phyloP scores from a whole-genome alignment of 1,140 invertebrate genomes.

The Drosophila melanica region DNA sequence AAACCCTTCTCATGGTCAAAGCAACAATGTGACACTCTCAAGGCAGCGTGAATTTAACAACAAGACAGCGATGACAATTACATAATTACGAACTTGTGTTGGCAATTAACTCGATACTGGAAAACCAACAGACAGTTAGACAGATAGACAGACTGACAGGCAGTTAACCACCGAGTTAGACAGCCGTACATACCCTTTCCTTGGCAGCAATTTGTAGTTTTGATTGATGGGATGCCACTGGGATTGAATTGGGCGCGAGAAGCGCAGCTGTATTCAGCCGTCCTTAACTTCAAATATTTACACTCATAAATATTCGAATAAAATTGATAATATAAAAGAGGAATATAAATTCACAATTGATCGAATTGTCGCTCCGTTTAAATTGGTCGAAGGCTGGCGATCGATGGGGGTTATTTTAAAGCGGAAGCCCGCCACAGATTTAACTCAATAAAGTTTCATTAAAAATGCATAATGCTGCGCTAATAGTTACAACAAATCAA shows the following conservation, averaged over 20 bases:
- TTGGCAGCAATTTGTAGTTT: slow-evolving; percentile 49
- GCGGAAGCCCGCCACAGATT: slow-evolving; percentile 62
- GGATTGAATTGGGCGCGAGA: slow-evolving; percentile 42
- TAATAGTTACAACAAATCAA: slow-evolving; percentile 74
- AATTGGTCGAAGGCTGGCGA: slow-evolving; percentile 1
- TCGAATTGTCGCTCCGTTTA: slow-evolving; percentile 44
- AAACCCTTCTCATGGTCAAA: slow-evolving; percentile 52
- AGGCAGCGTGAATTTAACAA: slow-evolving; percentile 41
- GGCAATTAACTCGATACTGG: slow-evolving; percentile 66
- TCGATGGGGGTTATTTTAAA: slow-evolving; percentile 40
- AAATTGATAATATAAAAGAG: slow-evolving; percentile 28
- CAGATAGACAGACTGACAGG: slow-evolving; percentile 11
- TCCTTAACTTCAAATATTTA: slow-evolving; percentile 73
- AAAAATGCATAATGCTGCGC: slow-evolving; percentile 63
- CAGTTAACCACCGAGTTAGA: slow-evolving; percentile 10
- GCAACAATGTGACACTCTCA: slow-evolving; percentile 22
- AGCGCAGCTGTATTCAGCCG: slow-evolving; percentile 10
- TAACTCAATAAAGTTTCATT: slow-evolving; percentile 70
- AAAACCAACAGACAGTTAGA: not conserved
- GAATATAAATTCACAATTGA: slow-evolving; percentile 53
- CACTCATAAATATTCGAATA: slow-evolving; percentile 62
- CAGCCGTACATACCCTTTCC: slow-evolving; percentile 20
- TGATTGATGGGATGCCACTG: slow-evolving; percentile 72
- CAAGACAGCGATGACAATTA: slow-evolving; percentile 60
- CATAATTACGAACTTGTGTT: slow-evolving; percentile 73